Evolutionary conservation across 2,888 invertebrate species (phyloP).

Genomic region (Trichogramma dendrolimi): DNA sequence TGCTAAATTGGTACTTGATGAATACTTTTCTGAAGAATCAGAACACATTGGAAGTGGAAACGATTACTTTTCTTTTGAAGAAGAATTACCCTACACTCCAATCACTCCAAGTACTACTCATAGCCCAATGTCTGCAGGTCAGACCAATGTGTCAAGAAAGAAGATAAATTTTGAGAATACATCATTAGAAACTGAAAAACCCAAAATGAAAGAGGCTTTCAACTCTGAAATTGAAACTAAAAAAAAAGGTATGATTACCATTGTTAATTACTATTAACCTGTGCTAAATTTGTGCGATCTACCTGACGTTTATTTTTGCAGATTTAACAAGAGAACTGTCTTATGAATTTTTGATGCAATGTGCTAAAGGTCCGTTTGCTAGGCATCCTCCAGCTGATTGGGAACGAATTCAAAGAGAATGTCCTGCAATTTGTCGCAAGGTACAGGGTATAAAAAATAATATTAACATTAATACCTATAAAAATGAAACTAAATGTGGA

Average conservation of each 20-base stretch:
- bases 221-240: slow-evolving; percentile 35
- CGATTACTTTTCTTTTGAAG: slow-evolving; percentile 48
- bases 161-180: slow-evolving; percentile 42
- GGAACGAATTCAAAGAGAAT: slow-evolving; percentile 55
- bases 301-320: slow-evolving; percentile 12
- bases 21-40: slow-evolving; percentile 63
- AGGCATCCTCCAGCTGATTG: slow-evolving; percentile 55
- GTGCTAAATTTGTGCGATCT: too few relatives aligned
- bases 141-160: slow-evolving; percentile 34
- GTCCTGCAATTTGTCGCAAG: slow-evolving; percentile 56
- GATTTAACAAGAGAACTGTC: slow-evolving; percentile 45
- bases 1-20: slow-evolving; percentile 82
- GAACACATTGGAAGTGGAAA: slow-evolving; percentile 42
- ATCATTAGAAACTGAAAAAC: slow-evolving; percentile 42
- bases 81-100: slow-evolving; percentile 38
- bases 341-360: slow-evolving; percentile 55
- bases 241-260: slow-evolving; percentile 35
- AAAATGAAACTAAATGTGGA: slow-evolving; percentile 18
- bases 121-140: slow-evolving; percentile 30
- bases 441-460: slow-evolving; percentile 43
- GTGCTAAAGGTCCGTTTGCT: slow-evolving; percentile 58
- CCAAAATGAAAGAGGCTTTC: slow-evolving; percentile 40
- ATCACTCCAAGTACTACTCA: slow-evolving; percentile 34
- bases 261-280: too few relatives aligned
- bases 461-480: slow-evolving; percentile 25